phyloP scores from a whole-genome alignment of 64 coral and sea anemone genomes.

The Acropora tenuis region DNA sequence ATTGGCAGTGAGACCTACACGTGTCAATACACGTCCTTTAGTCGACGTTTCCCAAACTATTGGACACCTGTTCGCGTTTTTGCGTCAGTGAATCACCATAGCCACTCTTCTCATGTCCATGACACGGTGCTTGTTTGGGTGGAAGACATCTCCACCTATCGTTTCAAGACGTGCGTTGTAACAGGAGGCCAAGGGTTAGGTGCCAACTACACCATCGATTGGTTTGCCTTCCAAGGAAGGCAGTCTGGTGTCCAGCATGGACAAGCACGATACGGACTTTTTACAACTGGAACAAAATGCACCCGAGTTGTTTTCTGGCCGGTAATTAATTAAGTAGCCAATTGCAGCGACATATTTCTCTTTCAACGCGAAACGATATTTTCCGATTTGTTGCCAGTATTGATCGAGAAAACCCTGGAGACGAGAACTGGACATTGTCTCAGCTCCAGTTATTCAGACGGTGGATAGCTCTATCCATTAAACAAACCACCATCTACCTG shows the following conservation, averaged over 20 bases:
- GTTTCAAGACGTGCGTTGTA: slow-evolving; percentile 19
- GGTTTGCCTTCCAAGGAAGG: slow-evolving; percentile 9
- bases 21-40: not conserved
- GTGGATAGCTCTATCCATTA: no score
- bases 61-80: not conserved
- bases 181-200: not conserved
- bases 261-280: not conserved
- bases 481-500: no score
- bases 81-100: not conserved
- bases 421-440: no score
- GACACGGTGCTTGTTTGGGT: not conserved
- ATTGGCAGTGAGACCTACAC: not conserved
- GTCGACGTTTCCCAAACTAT: not conserved
- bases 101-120: not conserved
- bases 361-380: not conserved
- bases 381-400: no score
- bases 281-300: slow-evolving; percentile 31
- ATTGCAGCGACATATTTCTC: no score
- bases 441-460: no score
- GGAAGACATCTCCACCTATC: not conserved
- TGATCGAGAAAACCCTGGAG: no score
- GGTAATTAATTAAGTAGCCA: not conserved
- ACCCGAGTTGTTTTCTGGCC: not conserved
- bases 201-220: slow-evolving; percentile 3
- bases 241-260: slow-evolving; percentile 12